Evolutionary conservation across 2,113 vertebrate genomes (phyloP), one percentile per base, ranked within the genome.

Genomic region (Patagioenas fasciata): DNA sequence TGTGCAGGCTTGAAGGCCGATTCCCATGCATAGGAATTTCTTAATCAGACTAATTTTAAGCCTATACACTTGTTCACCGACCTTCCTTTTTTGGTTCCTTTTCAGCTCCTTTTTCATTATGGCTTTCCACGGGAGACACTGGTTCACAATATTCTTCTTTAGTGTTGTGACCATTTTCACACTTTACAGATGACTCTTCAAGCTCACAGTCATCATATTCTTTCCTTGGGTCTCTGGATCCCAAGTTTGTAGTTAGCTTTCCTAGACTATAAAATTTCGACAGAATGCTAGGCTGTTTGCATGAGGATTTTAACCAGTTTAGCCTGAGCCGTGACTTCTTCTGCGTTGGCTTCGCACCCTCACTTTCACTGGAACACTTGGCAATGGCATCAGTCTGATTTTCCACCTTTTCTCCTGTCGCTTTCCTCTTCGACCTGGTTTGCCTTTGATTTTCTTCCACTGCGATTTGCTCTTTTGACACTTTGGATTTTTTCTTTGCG

Each of bases 211-310:
- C 97, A 23, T 85, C 89, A 38, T 97, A 97, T 4, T 96, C 71
- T 87, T 98, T 98, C 80, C 34, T 97, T 1, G 95, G 97, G 34
- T 92, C 98, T 97, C 97, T 99, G 48, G 96, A 74, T 66, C 96
- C 97, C 14, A 96, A 89, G 40, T 92, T 98, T 73, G 98, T 97
- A 78, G 97, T 98, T 91, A 98, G 87, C 94, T 99, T 99, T 11
- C 99, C 99, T 88, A 99, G 96, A 53, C 98, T 99, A 93, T 98
- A 98, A 86, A 99, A 99, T 98, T 99, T 99, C 38, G 99, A 99
- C 91, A 99, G 98, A 91, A 99, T 99, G 85, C 98, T 99, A n/a
- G 99, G 99, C 89, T 99, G 99, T 73, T 99, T 99, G 85, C 97
- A 97, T 6, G 98, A 97, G 20, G 99, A 97, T 92, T 98, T 99